Evolutionary conservation across 2,113 vertebrate species (phyloP), one percentile per base, ranked within the genome.

Genomic region (Colius striatus): DNA sequence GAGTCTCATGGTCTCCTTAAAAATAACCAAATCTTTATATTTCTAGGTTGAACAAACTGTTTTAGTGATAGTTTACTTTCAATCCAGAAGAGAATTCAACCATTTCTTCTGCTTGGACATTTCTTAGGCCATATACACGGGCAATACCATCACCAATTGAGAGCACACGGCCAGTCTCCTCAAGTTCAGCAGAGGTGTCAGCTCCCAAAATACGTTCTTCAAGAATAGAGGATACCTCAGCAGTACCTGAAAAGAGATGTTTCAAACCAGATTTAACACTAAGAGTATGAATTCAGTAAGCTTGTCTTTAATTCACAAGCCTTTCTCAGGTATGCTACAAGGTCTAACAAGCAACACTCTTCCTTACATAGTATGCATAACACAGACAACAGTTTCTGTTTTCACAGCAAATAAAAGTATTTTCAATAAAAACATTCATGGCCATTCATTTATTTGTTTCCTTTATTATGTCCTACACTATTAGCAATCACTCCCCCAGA

Each of bases 51-150:
- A 32, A 48, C 4, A 15, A 66, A 29, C 22, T 8, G 16, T n/a
- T 74, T 17, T 9, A 78, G 10, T 19, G 41, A 20, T 32, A 72
- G 73, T 36, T 87, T 94, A 99, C 99, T 97, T 99, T 99, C 71
- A 99, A 97, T 11, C 99, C 99, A 81, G 99, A 99, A 47, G 99
- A 99, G 97, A 99, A 99, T 26, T 99, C 99, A 96, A 99, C 99
- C 99, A 99, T 99, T 98, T 99, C 99, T 92, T 99, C 99, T 36
- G 99, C 99, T 96, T 99, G 99, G 83, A 99, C 99, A 85, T 99
- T 99, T 87, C 99, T 99, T 30, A 99, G 97, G 4, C 99, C 99
- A 0, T 99, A 99, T 7, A 99, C 99, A 76, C 99, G 98, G 95
- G 99, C 99, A 90, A 99, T 99, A 95, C 99, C 99, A 6, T 99